phyloP scores from a whole-genome alignment of 2,113 vertebrate genomes.

The Microtus pennsylvanicus region DNA sequence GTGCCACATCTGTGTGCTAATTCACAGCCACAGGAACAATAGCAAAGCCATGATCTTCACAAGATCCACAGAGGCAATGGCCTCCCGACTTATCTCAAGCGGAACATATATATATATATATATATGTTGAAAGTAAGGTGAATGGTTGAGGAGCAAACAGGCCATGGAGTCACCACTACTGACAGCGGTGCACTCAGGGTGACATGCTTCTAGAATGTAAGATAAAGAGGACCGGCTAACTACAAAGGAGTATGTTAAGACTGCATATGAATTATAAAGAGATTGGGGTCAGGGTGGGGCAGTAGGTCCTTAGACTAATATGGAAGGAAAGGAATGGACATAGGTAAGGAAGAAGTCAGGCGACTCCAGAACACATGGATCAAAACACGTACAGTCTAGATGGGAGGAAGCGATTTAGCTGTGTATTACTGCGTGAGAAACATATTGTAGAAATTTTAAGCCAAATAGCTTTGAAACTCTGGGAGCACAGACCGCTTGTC shows the following conservation, averaged over 20 bases:
- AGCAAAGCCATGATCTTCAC: neutral
- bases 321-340: neutral
- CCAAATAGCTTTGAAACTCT: neutral
- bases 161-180: neutral
- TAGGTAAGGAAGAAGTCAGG: neutral
- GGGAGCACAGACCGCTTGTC: neutral
- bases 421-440: neutral
- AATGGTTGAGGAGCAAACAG: slow-evolving; percentile 17
- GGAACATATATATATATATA: neutral
- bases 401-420: neutral
- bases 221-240: neutral
- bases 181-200: slow-evolving; percentile 12
- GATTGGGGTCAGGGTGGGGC: fast-evolving
- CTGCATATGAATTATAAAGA: neutral
- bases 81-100: slow-evolving; percentile 14
- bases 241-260: neutral
- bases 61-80: neutral
- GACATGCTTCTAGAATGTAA: neutral
- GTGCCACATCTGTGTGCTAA: neutral
- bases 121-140: neutral
- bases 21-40: neutral
- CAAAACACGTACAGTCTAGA: neutral
- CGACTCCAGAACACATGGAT: neutral
- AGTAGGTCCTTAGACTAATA: neutral
- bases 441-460: neutral